phyloP scores from a whole-genome alignment of 1,140 invertebrate species.

The Panonychus citri region DNA sequence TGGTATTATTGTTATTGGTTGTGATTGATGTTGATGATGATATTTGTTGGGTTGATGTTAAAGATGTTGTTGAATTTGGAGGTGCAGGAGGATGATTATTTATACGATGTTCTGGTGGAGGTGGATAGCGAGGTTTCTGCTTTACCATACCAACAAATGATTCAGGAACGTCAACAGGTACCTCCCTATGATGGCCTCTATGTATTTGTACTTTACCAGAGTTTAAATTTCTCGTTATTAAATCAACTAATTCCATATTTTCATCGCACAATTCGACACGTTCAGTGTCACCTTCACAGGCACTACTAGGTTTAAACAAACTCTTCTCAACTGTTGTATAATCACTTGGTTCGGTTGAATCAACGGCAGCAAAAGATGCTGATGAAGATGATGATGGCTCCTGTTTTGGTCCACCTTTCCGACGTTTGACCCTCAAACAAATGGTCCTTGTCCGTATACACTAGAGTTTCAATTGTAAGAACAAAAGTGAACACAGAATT shows the following conservation, averaged over 20 bases:
- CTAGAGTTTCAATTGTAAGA: slow-evolving; percentile 30
- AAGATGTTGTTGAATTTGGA: neutral
- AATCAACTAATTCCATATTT: slow-evolving; percentile 12
- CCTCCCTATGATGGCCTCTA: slow-evolving; percentile 47
- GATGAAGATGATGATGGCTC: neutral
- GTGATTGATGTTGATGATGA: neutral
- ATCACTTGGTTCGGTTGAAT: neutral
- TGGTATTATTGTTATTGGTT: neutral
- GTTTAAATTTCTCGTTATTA: slow-evolving; percentile 2
- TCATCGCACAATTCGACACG: slow-evolving; percentile 1
- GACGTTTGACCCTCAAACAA: slow-evolving; percentile 65
- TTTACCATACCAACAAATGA: slow-evolving; percentile 40
- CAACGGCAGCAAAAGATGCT: neutral
- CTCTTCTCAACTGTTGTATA: too few species aligned
- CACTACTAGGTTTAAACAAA: too few species aligned
- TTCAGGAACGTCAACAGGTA: slow-evolving; percentile 93
- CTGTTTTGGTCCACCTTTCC: slow-evolving; percentile 35
- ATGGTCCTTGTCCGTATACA: slow-evolving; percentile 82
- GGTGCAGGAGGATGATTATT: neutral
- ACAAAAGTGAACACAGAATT: too few species aligned
- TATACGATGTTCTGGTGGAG: too few species aligned
- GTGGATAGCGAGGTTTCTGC: slow-evolving; percentile 11
- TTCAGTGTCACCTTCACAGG: neutral
- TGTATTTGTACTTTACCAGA: neutral
- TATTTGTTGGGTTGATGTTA: neutral